Base-by-base conservation (phyloP, 2,113 vertebrate species). In the Centropristis striata region DNA sequence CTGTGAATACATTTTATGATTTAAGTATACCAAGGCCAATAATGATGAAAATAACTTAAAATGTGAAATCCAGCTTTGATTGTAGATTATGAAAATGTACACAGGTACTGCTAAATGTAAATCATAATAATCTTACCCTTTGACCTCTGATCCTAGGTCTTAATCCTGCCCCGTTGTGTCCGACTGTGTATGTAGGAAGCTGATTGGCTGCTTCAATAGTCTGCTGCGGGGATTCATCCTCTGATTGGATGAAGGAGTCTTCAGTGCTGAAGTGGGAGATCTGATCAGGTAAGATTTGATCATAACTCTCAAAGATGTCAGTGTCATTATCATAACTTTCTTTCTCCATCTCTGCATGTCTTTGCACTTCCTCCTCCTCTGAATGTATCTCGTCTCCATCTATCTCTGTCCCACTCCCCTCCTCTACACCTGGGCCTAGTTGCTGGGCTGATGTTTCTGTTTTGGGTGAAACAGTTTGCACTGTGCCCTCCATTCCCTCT, bases 71-170 rank as follows among this genome's bases (percentile, higher is more conserved):
- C 27, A 81, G 32, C 1, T 66, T 76, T 66, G 18, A 42, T 57
- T 36, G 39, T 42, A 27, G n/a, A 18, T 49, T 13, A 14, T 20
- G 20, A 57, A 42, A 1, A 23, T 13, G 54, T 20, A 36, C 23
- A 46, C 4, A 46, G 36, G 4, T 50, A 5, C 4, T 23, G 7
- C 14, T 25, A 55, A 53, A 63, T 42, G 39, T 68, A 23, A 80
- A 60, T 20, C n/a, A n/a, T n/a, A n/a, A 51, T 5, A 39, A 11
- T 5, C 80, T 80, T 77, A 93, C 93, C 89, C 78, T 87, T 76
- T 81, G 88, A 67, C 90, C 81, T 77, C 73, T 83, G 55, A 80
- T 2, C 13, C 87, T 73, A 41, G 78, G 58, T n/a, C 20, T 69
- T 10, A 51, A 25, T 47, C 12, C 41, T 18, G 55, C 21, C n/a